A percentile compares a stretch with the other conserved stretches of the same genome.
These are phyloP conservation scores for Columba janthina DNA, from an alignment of 2,113 vertebrate genomes.

Conservation along the genomic window DNA sequence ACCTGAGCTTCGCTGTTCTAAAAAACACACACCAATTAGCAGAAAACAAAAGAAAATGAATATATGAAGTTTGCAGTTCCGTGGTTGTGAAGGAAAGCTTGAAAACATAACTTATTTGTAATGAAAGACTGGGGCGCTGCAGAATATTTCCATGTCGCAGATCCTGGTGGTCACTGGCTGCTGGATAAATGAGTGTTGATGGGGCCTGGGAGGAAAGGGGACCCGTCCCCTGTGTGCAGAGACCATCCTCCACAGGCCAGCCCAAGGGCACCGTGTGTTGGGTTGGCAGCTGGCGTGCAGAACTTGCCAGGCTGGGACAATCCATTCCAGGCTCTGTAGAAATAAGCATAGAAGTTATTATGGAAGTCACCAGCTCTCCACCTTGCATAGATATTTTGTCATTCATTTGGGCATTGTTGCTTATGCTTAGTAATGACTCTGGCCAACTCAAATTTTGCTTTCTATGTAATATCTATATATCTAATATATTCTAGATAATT, in stretches of 20 bases:
- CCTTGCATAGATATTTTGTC: neutral
- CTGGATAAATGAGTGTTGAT: neutral
- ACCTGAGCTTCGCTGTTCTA: neutral
- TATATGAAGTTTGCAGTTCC: neutral
- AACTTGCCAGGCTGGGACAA: neutral
- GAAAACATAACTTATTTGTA: neutral
- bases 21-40: neutral
- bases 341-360: neutral
- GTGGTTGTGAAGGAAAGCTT: neutral
- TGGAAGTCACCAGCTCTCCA: neutral
- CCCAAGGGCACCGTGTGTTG: fast-evolving
- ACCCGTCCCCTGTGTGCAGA: fast-evolving
- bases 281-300: no score
- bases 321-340: neutral
- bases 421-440: neutral
- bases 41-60: neutral
- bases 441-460: neutral
- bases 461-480: neutral
- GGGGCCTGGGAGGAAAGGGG: neutral
- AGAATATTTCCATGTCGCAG: neutral
- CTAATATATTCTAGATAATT: neutral
- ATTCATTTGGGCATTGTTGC: neutral
- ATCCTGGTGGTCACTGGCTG: neutral
- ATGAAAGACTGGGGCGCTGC: fast-evolving
- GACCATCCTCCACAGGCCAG: fast-evolving